These are phyloP conservation scores for Sipha maydis DNA, from an alignment of 2,888 invertebrate species.

Conservation along the genomic window DNA sequence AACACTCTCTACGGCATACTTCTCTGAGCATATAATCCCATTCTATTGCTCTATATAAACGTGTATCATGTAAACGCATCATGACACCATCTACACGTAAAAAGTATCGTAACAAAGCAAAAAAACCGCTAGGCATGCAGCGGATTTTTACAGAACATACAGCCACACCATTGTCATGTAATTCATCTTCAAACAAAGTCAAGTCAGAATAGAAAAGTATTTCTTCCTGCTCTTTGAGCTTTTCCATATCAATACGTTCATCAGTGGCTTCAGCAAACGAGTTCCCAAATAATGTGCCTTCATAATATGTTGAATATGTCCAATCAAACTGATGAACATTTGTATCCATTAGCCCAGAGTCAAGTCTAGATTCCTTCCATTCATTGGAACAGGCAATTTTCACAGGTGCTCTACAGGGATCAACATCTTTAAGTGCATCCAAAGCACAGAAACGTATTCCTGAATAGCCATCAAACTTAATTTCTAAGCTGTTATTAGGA, in stretches of 20 bases:
- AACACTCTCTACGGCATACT: constrained; percentile 82
- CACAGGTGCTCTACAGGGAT: constrained; percentile 77
- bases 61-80: constrained; percentile 87
- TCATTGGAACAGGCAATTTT: constrained; percentile 90
- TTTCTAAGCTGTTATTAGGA: constrained; percentile 83
- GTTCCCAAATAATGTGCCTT: constrained; percentile 78
- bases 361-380: constrained; percentile 89
- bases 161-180: constrained; percentile 97
- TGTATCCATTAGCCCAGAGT: constrained; percentile 73
- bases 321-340: constrained; percentile 93
- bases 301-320: constrained; percentile 95
- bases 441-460: constrained; percentile 86
- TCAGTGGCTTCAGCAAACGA: constrained; percentile 74
- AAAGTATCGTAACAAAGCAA: constrained; percentile 89
- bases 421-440: constrained; percentile 87
- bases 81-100: constrained; percentile 94
- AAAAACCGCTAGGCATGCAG: constrained; percentile 95
- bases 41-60: constrained; percentile 82
- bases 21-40: constrained; percentile 85
- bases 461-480: constrained; percentile 78
- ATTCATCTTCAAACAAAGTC: constrained; percentile 95
- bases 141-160: constrained; percentile 92
- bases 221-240: constrained; percentile 87
- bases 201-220: constrained; percentile 95
- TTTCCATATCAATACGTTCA: constrained; percentile 85